These are phyloP conservation scores for Strigamia crassipes DNA, from an alignment of 2,888 invertebrate genomes.

Conservation along the genomic window DNA sequence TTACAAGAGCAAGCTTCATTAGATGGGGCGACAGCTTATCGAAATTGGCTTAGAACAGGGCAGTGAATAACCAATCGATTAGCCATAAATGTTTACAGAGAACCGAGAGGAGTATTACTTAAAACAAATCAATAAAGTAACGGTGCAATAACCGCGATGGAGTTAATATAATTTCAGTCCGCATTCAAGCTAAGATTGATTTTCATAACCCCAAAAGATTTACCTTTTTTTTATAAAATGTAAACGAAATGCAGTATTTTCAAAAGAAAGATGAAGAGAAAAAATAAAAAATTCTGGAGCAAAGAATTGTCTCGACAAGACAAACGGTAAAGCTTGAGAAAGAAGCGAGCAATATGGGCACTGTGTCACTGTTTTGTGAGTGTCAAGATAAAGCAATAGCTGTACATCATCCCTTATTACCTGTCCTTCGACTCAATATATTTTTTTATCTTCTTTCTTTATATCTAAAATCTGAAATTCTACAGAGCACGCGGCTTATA, in stretches of 20 bases:
- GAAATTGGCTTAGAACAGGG: slow-evolving; percentile 19
- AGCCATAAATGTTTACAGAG: slow-evolving; percentile 5
- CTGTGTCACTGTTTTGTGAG: slow-evolving; percentile 22
- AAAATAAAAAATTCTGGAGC: background rate
- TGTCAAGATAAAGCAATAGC: slow-evolving; percentile 8
- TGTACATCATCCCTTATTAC: slow-evolving; percentile 15
- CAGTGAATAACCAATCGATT: slow-evolving; percentile 26
- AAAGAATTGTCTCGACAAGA: background rate
- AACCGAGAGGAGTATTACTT: background rate
- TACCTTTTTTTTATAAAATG: too few species aligned
- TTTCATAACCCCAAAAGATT: background rate
- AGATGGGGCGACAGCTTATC: slow-evolving; percentile 27
- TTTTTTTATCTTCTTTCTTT: background rate
- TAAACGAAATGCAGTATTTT: background rate
- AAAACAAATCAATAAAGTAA: background rate
- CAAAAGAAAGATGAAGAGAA: background rate
- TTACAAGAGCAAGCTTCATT: slow-evolving; percentile 27
- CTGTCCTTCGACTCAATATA: background rate
- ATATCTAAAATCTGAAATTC: background rate
- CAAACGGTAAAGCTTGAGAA: background rate
- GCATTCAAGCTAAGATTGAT: background rate
- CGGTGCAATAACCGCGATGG: background rate
- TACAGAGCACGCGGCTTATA: background rate
- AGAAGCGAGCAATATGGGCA: slow-evolving; percentile 2
- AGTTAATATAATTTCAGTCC: background rate